Base-by-base conservation (phyloP, 2,797 vertebrate genomes). In the Myotis myotis region DNA sequence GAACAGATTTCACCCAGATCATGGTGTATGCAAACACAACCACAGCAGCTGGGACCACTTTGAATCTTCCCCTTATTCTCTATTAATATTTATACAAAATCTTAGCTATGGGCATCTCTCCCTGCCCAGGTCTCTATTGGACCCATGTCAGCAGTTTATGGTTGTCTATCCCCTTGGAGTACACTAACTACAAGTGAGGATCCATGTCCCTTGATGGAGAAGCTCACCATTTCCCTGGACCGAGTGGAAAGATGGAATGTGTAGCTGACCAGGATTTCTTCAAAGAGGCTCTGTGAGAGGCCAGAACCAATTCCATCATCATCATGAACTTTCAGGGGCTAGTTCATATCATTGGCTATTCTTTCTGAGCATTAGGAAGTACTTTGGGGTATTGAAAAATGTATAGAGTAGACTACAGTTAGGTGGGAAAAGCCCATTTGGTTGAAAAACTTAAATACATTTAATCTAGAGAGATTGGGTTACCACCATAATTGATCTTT, bases 1-100 rank as follows among this genome's bases (percentile, higher is more conserved):
- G 30, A 60, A 28, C 30, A 17, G 62, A 64, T n/a, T n/a, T 17
- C 6, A 0, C 57, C 71, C 19, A 1, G 3, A 47, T n/a, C 30
- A 2, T 6, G 4, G 11, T 3, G 0, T 1, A 13, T 2, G 28
- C n/a, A 17, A 38, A 36, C 13, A 25, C 10, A 20, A 2, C 13
- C 28, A 3, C 25, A 23, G 19, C 11, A 16, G 13, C 23, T 0
- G 25, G 44, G 30, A 1, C 51, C 1, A 0, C 22, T 8, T 15
- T 2, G 1, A 4, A 3, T n/a, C 17, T 11, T 17, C 1, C 30
- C 47, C 30, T 28, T 22, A 11, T 22, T 64, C 51, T 66, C 47
- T 36, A 3, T 53, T 55, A 23, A 36, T 11, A 8, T 5, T 55
- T 23, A 62, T 60, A 60, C 57, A 60, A 60, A 60, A 60, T 30